A percentile compares a stretch with the other conserved stretches of the same genome.
These are phyloP conservation scores for Chaetura pelagica DNA, from an alignment of 2,113 vertebrate species.

Conservation along the genomic window DNA sequence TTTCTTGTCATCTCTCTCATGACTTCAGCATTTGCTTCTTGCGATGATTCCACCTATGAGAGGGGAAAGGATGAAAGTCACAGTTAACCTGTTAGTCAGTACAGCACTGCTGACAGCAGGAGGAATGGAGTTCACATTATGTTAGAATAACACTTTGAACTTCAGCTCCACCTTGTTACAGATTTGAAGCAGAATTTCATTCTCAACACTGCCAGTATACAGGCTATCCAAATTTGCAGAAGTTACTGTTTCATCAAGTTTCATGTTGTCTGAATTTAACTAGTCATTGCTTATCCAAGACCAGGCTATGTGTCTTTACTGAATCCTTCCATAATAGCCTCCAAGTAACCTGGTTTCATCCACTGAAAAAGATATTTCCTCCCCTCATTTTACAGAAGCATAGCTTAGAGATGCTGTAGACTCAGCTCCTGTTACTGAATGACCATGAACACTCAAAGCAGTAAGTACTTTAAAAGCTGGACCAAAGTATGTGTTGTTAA, in stretches of 20 bases:
- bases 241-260: background rate
- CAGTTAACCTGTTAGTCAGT: background rate
- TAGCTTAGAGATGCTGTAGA: background rate
- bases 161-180: background rate
- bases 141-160: background rate
- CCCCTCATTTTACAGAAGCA: background rate
- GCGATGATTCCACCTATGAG: constrained; percentile 86
- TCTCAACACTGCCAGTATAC: background rate
- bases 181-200: background rate
- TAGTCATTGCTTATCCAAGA: background rate
- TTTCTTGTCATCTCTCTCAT: constrained; percentile 88
- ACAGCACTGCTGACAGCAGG: background rate
- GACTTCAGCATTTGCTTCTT: constrained; percentile 84
- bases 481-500: background rate
- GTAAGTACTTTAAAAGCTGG: background rate
- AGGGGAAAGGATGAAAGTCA: background rate
- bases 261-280: background rate
- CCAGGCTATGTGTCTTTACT: background rate
- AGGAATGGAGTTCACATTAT: background rate
- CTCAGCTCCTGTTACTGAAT: background rate
- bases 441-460: background rate
- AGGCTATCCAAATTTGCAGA: background rate
- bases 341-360: background rate
- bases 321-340: background rate
- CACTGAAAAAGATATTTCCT: background rate